Evolutionary conservation across 2,113 vertebrate species (phyloP).

Genomic region (Nettapus auritus): DNA sequence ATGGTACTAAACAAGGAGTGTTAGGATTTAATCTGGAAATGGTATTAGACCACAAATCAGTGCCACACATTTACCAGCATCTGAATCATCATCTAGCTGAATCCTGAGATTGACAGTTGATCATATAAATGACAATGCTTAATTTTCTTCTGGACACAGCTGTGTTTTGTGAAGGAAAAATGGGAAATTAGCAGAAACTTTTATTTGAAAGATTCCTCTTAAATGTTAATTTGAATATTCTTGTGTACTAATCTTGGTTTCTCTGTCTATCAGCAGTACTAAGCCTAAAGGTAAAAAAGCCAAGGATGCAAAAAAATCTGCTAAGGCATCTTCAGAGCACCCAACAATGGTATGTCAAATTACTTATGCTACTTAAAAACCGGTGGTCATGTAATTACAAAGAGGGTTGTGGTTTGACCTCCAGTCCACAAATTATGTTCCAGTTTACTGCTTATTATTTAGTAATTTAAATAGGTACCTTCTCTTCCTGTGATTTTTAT

Average conservation of each 20-base stretch:
- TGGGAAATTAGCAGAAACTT: background rate
- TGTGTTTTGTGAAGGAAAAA: background rate
- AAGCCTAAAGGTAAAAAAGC: constrained; percentile 89
- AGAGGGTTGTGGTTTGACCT: background rate
- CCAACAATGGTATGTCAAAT: constrained; percentile 64
- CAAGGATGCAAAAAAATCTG: constrained; percentile 84
- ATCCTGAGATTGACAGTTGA: background rate
- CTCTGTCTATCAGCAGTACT: constrained; percentile 71
- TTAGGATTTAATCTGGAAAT: background rate
- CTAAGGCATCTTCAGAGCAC: constrained; percentile 69
- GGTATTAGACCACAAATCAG: background rate
- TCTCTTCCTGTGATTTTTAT: background rate
- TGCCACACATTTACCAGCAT: background rate
- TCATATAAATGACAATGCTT: background rate
- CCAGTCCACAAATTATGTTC: background rate
- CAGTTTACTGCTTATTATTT: background rate
- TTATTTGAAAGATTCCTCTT: background rate
- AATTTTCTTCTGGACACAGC: background rate
- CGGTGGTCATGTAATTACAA: too few relatives aligned
- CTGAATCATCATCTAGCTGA: background rate
- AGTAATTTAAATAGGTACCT: background rate
- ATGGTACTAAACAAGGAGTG: accelerated
- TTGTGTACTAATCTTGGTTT: background rate
- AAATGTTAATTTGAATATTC: background rate
- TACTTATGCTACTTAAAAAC: too few relatives aligned